Evolutionary conservation across 2,113 vertebrate species (phyloP).

Genomic region (Melanerpes aurifrons): DNA sequence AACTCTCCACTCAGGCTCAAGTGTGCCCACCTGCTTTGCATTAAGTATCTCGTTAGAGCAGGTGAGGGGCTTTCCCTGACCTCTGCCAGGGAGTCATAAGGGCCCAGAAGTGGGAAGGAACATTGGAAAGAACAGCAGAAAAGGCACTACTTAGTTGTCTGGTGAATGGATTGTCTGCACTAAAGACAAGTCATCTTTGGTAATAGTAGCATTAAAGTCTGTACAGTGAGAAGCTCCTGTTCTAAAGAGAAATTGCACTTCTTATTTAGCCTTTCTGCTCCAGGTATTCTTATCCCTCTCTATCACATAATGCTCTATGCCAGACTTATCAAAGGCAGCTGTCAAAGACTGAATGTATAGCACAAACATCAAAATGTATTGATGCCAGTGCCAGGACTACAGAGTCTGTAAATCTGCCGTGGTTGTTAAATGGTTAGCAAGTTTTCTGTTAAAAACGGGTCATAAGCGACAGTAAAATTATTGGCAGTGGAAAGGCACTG

Average conservation of each 20-base stretch:
- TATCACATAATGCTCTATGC: neutral
- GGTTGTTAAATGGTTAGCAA: neutral
- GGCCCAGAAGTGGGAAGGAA: neutral
- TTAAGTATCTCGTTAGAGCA: neutral
- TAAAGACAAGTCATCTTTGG: neutral
- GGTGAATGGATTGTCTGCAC: neutral
- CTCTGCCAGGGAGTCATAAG: neutral
- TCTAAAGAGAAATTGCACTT: neutral
- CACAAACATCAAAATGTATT: neutral
- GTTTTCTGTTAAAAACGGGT: neutral
- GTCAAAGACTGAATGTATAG: neutral
- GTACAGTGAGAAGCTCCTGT: neutral
- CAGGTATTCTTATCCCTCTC: neutral
- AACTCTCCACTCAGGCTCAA: rapidly evolving
- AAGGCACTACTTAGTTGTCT: neutral
- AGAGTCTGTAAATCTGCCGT: neutral
- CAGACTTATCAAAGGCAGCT: neutral
- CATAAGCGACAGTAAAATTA: neutral
- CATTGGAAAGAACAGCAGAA: neutral
- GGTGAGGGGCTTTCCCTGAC: neutral
- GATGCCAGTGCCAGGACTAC: neutral
- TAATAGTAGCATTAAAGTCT: neutral
- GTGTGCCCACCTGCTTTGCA: neutral
- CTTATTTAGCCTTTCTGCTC: neutral
- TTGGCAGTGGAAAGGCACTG: neutral